Evolutionary conservation across 2,888 invertebrate genomes (phyloP), one percentile per base, ranked within the genome.

Genomic region (Dryococelus australis): DNA sequence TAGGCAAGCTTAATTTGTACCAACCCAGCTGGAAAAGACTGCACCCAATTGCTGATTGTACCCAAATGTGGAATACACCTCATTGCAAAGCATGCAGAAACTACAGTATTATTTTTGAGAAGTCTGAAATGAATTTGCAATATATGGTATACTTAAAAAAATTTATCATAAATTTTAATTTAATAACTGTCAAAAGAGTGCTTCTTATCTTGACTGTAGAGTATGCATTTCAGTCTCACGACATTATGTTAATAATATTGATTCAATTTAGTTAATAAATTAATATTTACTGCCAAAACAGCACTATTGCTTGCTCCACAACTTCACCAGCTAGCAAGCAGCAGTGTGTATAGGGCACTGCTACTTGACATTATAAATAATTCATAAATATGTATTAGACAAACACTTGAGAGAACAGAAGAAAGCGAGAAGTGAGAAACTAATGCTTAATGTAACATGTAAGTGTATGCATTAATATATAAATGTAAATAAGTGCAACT

Each of bases 291-390:
- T n/a, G 65, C n/a, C 65, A 20, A 65, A 65, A 20, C 10, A 16
- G 65, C 65, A n/a, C n/a, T n/a, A n/a, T 65, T 8, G n/a, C 65
- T 65, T 24, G n/a, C 65, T 65, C 65, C 65, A 6, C 24, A 65
- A n/a, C 8, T 24, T 65, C 65, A 20, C 65, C 24, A 47, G 16
- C 16, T 47, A 2, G 13, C 83, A 83, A n/a, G 43, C 83, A 3
- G 16, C 83, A 83, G 83, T 28, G 83, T 83, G 83, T 83, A 83
- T 83, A 83, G 28, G 83, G 83, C 83, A 83, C 83, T 83, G 83
- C 83, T 0, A 24, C 83, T 83, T 4, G 65, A 65, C 65, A 65
- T n/a, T 65, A 47, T 65, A 65, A 65, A 65, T 65, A 65, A 65
- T 65, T n/a, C 20, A 20, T n/a, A 20, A 65, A 65, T n/a, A n/a